Evolutionary conservation across 2,888 invertebrate species (phyloP).

Genomic region (Lochmaea capreae): DNA sequence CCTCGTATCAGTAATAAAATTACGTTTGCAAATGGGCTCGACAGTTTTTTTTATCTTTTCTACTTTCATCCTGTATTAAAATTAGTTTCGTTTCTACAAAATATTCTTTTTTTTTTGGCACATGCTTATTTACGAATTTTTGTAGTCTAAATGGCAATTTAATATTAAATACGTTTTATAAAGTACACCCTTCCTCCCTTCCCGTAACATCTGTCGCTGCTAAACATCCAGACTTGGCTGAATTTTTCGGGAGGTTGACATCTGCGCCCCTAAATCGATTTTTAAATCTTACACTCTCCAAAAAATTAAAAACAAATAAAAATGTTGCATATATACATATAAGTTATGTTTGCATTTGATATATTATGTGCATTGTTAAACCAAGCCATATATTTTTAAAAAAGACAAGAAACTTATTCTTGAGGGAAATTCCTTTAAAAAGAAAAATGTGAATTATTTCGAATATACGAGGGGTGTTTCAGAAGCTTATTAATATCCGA

Average conservation of each 20-base stretch:
- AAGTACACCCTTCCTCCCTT: not conserved
- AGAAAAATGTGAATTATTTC: too few relatives aligned
- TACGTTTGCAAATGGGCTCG: too few relatives aligned
- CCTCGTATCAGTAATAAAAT: too few relatives aligned
- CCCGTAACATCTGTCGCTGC: not conserved
- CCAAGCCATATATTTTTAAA: not conserved
- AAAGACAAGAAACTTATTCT: not conserved
- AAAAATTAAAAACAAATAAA: slow-evolving; percentile 19
- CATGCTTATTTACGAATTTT: too few relatives aligned
- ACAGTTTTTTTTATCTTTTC: too few relatives aligned
- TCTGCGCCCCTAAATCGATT: slow-evolving; percentile 10
- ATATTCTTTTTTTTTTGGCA: too few relatives aligned
- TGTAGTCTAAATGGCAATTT: too few relatives aligned
- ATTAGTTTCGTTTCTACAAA: too few relatives aligned
- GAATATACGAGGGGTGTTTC: too few relatives aligned
- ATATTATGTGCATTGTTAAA: slow-evolving; percentile 1
- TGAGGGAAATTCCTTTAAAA: too few relatives aligned
- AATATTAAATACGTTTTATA: not conserved
- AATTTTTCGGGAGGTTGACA: slow-evolving; percentile 6
- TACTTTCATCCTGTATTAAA: too few relatives aligned
- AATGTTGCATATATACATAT: slow-evolving; percentile 8
- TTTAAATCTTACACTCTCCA: slow-evolving; percentile 11
- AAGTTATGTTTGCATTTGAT: not conserved
- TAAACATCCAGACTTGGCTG: not conserved
- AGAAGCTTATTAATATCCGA: too few relatives aligned